These are phyloP conservation scores for Tympanuchus pallidicinctus DNA, from an alignment of 2,113 vertebrate species.

Conservation along the genomic window DNA sequence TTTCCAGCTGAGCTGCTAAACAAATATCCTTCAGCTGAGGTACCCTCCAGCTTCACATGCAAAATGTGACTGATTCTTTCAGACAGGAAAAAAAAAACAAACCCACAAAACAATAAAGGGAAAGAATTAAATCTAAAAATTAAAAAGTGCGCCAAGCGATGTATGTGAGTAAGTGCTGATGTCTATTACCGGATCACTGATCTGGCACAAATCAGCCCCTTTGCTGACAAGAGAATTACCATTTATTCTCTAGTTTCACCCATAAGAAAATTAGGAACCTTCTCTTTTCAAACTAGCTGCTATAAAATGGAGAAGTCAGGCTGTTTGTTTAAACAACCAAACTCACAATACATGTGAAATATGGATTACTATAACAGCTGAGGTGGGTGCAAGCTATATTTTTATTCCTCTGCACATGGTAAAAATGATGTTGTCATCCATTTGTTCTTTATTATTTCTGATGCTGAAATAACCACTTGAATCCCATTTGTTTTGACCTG, in stretches of 20 bases:
- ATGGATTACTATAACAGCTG: not conserved
- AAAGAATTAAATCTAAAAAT: not conserved
- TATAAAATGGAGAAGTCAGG: not conserved
- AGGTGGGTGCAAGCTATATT: not conserved
- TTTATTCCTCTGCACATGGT: not conserved
- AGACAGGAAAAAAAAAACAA: not conserved
- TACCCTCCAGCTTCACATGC: not conserved
- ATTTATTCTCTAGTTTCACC: not conserved
- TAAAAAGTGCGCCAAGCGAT: not conserved
- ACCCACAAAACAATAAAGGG: no score
- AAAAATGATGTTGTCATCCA: not conserved
- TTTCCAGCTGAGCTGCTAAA: not conserved
- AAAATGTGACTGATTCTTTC: not conserved
- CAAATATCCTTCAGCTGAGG: not conserved
- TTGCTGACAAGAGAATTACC: not conserved
- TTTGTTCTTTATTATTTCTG: not conserved
- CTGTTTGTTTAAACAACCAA: not conserved
- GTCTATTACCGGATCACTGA: not conserved
- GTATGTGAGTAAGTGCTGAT: not conserved
- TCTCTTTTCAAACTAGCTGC: not conserved
- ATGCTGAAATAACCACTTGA: not conserved
- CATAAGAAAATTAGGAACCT: not conserved
- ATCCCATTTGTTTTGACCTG: not conserved
- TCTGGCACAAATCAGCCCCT: rapidly evolving
- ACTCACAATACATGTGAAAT: not conserved